Evolutionary conservation across 2,888 invertebrate species (phyloP), one percentile per base, ranked within the genome.

Genomic region (Idaea straminata): DNA sequence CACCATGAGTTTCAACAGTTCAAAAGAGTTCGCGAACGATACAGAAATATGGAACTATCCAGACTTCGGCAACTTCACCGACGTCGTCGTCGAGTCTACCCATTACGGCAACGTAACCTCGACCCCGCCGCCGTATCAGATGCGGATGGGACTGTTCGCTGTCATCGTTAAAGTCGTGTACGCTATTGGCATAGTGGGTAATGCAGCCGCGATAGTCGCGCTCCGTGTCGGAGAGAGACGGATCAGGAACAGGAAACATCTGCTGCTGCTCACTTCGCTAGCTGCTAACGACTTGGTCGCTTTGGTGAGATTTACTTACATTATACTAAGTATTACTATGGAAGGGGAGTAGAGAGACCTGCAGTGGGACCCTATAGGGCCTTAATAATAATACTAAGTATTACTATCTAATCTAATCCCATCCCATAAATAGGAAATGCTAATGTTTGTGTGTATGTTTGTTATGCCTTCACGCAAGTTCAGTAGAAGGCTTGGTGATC

Each of bases 221-320:
- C 92, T 98, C 76, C 93, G 95, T 76, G 94, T 94, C 69, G 95
- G 95, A 0, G 96, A 96, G 85, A 94, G 95, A 73, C 94, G 95
- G 79, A 94, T 95, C 59, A 93, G 96, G 77, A 97, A 97, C 83
- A 94, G 95, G 72, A 97, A 97, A 83, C 97, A 97, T 86, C 94
- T 96, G 74, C 89, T 97, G 77, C 95, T 97, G 94, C 88, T 96
- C 67, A 95, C 96, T 35, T 96, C 96, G 74, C 87, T 98, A 72
- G 96, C 96, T 38, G 94, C 94, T 62, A 97, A 97, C 80, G 97
- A 98, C 85, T 91, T 97, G 65, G 94, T 97, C 59, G 97, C 97
- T 36, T 70, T 92, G 84, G 92, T 92, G 65, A 88, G 87, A 66
- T 61, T 2, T 15, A 47, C 34, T 15, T 34, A 25, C 25, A 25